Conservation (phyloP, 1,140 invertebrate genomes). For the Belonocnema kinseyi region DNA sequence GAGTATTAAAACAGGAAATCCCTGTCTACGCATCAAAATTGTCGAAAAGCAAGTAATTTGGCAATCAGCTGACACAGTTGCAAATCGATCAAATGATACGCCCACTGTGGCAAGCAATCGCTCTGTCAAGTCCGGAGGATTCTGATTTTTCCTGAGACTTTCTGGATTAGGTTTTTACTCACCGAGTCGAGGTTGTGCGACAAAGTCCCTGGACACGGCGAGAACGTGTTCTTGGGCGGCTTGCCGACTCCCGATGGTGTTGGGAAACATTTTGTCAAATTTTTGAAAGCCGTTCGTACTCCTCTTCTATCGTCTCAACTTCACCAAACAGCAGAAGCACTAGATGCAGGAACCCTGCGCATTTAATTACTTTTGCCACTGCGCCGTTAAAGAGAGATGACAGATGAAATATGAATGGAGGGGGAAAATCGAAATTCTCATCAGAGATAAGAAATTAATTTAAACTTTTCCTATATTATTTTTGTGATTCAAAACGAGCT, state of each 20-base stretch:
- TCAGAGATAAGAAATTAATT: background rate
- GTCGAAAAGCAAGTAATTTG: slow-evolving; percentile 17
- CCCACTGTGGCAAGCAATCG: slow-evolving; percentile 53
- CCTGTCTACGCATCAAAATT: background rate
- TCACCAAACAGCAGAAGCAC: slow-evolving; percentile 72
- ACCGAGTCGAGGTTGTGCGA: slow-evolving; percentile 98
- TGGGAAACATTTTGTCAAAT: slow-evolving; percentile 64
- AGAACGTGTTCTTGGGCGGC: slow-evolving; percentile 88
- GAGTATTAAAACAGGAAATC: too few relatives aligned
- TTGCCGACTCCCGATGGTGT: slow-evolving; percentile 74
- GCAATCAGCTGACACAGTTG: slow-evolving; percentile 68
- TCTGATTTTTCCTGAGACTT: slow-evolving; percentile 27
- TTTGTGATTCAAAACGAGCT: background rate
- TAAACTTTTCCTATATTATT: background rate
- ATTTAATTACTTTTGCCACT: slow-evolving; percentile 71
- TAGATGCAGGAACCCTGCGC: slow-evolving; percentile 67
- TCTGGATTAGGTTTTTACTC: slow-evolving; percentile 77
- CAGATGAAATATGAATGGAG: slow-evolving; percentile 23
- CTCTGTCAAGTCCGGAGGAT: slow-evolving; percentile 1
- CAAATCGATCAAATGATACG: slow-evolving; percentile 70
- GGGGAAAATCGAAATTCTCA: background rate
- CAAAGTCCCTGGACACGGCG: slow-evolving; percentile 96
- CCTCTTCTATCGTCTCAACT: slow-evolving; percentile 36
- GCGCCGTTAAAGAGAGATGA: slow-evolving; percentile 66
- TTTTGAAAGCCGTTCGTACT: slow-evolving; percentile 35